phyloP scores from a whole-genome alignment of 2,797 vertebrate species.

The Scyliorhinus canicula region DNA sequence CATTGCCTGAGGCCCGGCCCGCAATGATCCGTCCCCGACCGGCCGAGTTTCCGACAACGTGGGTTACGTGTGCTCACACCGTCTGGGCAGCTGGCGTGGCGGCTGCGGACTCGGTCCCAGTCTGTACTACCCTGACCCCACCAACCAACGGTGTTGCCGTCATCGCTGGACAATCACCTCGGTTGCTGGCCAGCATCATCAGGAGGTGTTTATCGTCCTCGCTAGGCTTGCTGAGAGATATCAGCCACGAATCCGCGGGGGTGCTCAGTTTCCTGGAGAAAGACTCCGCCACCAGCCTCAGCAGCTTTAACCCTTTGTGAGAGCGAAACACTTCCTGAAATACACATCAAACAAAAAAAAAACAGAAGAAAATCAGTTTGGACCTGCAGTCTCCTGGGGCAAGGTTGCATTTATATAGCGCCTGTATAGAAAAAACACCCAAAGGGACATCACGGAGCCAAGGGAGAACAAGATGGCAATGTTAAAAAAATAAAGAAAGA shows the following conservation, averaged over 20 bases:
- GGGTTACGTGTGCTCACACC: too few relatives aligned
- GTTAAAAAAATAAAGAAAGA: too few relatives aligned
- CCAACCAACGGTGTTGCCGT: not conserved
- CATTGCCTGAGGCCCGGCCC: too few relatives aligned
- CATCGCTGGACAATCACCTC: slow-evolving; percentile 59
- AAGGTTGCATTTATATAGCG: not conserved
- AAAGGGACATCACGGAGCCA: not conserved
- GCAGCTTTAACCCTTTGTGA: slow-evolving; percentile 68
- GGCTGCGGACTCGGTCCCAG: too few relatives aligned
- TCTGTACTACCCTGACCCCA: not conserved
- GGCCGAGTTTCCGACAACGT: too few relatives aligned
- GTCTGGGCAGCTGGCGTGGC: too few relatives aligned
- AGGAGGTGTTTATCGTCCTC: slow-evolving; percentile 84
- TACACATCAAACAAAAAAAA: not conserved
- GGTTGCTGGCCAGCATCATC: slow-evolving; percentile 80
- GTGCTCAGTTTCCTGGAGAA: slow-evolving; percentile 74
- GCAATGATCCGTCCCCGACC: too few relatives aligned
- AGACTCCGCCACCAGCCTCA: slow-evolving; percentile 75
- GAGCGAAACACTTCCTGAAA: slow-evolving; percentile 78
- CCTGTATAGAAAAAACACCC: not conserved
- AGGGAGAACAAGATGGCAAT: not conserved
- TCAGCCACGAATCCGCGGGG: slow-evolving; percentile 75
- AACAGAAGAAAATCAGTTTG: not conserved
- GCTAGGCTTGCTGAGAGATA: slow-evolving; percentile 87
- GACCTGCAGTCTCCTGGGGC: not conserved